Evolutionary conservation across 2,113 vertebrate species (phyloP), one percentile per base, ranked within the genome.

Genomic region (Rhea americana): DNA sequence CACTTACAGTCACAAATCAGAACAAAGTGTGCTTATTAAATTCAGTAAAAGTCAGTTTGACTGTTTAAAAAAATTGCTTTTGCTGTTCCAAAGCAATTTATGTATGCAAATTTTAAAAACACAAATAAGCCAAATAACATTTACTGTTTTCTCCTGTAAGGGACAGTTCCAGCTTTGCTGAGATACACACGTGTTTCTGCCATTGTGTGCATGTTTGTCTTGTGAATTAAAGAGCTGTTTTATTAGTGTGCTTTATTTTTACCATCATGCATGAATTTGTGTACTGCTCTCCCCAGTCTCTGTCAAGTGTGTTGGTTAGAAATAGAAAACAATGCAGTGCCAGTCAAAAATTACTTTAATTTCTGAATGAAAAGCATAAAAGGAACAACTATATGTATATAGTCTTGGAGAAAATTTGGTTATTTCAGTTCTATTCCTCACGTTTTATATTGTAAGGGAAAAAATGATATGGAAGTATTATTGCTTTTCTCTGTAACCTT

Each of bases 121-220:
- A 61, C 13, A 43, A 71, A 39, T 24, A 76, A 92, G 37, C 3
- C 4, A 71, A 89, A 39, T 7, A 41, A 39, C 45, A 55, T 66
- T 25, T 82, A 21, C 14, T 20, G 63, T 71, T 77, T 48, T 77
- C 6, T 47, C 67, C 13, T 71, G 1, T 35, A 41, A 85, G 67
- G 66, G 32, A 50, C 67, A 96, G 51, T 94, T 89, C 96, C 97
- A 98, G 97, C 98, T 98, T 98, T 89, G 80, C 96, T 98, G 97
- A 98, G 97, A 97, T 84, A 58, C 26, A 53, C 0, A 7, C 68
- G 78, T 97, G 93, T 56, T 87, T 30, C 15, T 74, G 62, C 80
- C 83, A 32, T 75, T 30, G 86, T 87, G 87, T 98, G 98, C 93
- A 96, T 97, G 97, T 93, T 87, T 93, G 66, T 92, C 90, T 94